Conservation (phyloP, 2,113 vertebrate genomes). For the Saguinus midas region DNA sequence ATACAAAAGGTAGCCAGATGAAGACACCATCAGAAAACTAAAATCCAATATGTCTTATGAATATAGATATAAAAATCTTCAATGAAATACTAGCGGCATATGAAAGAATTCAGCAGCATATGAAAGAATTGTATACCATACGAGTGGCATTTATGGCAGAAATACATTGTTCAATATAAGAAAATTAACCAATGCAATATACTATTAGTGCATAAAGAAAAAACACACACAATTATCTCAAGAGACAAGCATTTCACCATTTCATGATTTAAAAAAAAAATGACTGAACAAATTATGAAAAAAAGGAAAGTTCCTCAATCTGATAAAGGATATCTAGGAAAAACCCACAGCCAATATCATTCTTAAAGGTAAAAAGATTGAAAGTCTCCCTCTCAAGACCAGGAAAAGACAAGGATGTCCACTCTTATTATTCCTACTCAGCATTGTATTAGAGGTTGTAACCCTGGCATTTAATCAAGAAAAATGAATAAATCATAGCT, state of each 20-base stretch:
- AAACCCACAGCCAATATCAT: neutral
- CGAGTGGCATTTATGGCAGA: neutral
- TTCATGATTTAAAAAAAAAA: neutral
- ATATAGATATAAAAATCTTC: neutral
- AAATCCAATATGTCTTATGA: neutral
- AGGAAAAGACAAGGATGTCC: neutral
- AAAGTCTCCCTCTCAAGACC: neutral
- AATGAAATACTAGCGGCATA: neutral
- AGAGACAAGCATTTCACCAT: neutral
- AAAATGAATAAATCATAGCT: neutral
- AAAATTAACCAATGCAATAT: slow-evolving; percentile 3
- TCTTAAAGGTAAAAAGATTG: neutral
- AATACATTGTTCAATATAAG: neutral
- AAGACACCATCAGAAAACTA: neutral
- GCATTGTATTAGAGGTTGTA: neutral
- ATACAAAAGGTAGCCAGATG: neutral
- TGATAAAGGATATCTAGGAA: neutral
- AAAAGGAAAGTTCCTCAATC: neutral
- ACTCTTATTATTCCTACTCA: neutral
- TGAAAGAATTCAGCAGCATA: neutral
- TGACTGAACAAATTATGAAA: neutral
- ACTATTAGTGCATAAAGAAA: neutral
- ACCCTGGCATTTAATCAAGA: neutral
- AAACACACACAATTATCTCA: neutral
- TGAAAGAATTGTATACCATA: neutral